Base-by-base conservation (phyloP, 2,888 invertebrate species). In the Agonopterix subpropinquella region DNA sequence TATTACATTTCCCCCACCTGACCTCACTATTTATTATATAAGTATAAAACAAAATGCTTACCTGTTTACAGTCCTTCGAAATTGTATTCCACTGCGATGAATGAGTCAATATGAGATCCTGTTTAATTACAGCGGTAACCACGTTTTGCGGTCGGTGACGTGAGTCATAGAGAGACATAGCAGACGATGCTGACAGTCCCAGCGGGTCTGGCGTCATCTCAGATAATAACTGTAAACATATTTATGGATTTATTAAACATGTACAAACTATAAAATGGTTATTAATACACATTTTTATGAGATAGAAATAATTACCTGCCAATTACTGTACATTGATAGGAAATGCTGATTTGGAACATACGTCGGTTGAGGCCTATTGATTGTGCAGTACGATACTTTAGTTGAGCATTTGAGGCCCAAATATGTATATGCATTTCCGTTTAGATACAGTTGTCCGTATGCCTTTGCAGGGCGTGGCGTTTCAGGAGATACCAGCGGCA, bases 281-380 rank as follows among this genome's bases (percentile, higher is more conserved):
- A 42, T 41, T 43, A 36, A 13, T 11, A 35, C 10, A 28, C 5
- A 36, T 11, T 11, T 13, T 35, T 43, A 35, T 28, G 28, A 28
- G 28, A 13, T 43, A 47, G 53, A 50, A 52, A 63, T 61, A 67
- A 64, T 89, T 73, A 94, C 93, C 88, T 94, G 93, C 96, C 98
- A 98, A 75, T 98, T 97, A 48, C 97, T 97, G 77, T 98, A 98
- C 98, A 98, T 98, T 42, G 98, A 98, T 48, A 98, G 84, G 64
- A 95, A 95, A 68, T 95, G 95, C 76, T 95, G 93, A 64, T 96
- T 95, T 1, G 94, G 94, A 51, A 98, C 96, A 74, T 98, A 98
- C 75, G 96, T 97, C 1, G 98, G 98, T 73, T 98, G 98, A 1
- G 97, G 95, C 60, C 96, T 93, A 77, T 97, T 96, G 45, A 98